Evolutionary conservation across 2,888 invertebrate species (phyloP).

Genomic region (Drosophila nigricruria): DNA sequence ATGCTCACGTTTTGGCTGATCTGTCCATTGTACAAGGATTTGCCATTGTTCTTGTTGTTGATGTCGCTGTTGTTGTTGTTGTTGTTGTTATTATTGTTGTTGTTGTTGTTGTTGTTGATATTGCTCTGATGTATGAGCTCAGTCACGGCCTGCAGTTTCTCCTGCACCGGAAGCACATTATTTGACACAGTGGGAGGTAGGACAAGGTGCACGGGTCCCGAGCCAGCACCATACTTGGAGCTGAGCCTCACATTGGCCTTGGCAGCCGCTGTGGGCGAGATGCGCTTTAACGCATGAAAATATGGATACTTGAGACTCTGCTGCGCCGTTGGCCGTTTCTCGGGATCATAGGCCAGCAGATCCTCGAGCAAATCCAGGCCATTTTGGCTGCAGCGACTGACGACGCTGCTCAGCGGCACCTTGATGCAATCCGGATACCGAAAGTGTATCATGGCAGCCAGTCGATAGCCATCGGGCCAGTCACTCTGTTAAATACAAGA

Average conservation of each 20-base stretch:
- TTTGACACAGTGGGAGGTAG: constrained; percentile 74
- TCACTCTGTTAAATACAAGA: constrained; percentile 87
- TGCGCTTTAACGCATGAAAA: constrained; percentile 84
- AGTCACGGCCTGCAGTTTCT: constrained; percentile 79
- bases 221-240: constrained; percentile 71
- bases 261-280: constrained; percentile 82
- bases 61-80: constrained; percentile 51
- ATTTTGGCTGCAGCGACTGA: constrained; percentile 93
- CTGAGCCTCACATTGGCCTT: constrained; percentile 78
- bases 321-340: constrained; percentile 95
- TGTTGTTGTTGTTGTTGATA: constrained; percentile 54
- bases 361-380: constrained; percentile 94
- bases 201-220: constrained; percentile 37
- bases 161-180: constrained; percentile 83
- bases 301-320: constrained; percentile 91
- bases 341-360: constrained; percentile 96
- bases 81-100: constrained; percentile 45
- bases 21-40: constrained; percentile 39
- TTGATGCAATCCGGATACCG: constrained; percentile 96
- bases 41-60: constrained; percentile 51
- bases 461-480: constrained; percentile 97
- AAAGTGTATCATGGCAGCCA: constrained; percentile 97
- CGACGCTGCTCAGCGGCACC: constrained; percentile 91
- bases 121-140: constrained; percentile 76
- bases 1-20: constrained; percentile 58